Evolutionary conservation across 2,113 vertebrate genomes (phyloP).

Genomic region (Myiozetetes cayanensis): DNA sequence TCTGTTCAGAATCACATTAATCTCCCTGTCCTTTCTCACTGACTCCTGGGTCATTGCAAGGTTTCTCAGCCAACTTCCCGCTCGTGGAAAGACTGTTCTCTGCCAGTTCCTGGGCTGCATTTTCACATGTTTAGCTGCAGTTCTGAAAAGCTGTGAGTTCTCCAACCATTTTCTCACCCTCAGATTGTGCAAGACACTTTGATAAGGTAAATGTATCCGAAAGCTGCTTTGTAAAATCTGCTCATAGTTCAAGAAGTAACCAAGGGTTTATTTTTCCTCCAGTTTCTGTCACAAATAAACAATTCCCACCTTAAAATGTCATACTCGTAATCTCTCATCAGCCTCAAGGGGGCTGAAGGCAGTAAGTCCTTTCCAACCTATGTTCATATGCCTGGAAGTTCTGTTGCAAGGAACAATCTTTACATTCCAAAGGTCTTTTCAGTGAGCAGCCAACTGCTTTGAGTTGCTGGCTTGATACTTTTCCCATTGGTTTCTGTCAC

Average conservation of each 20-base stretch:
- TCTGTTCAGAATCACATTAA: slow-evolving; percentile 6
- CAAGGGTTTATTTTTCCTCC: neutral
- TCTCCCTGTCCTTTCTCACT: neutral
- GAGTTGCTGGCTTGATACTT: neutral
- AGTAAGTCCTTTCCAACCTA: neutral
- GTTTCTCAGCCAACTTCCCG: neutral
- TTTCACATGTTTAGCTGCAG: neutral
- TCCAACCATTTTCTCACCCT: slow-evolving; percentile 32
- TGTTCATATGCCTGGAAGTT: neutral
- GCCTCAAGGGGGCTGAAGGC: neutral
- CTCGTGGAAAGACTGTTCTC: neutral
- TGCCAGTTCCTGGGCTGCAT: neutral
- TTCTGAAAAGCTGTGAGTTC: neutral
- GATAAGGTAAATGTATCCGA: neutral
- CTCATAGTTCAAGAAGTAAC: neutral
- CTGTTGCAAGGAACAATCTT: neutral
- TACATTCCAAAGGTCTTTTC: neutral
- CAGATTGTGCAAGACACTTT: slow-evolving; percentile 32
- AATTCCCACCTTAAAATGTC: neutral
- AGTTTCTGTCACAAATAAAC: slow-evolving; percentile 1
- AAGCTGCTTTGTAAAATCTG: neutral
- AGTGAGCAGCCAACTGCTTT: neutral
- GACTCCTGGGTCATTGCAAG: slow-evolving; percentile 3
- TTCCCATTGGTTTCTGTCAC: neutral
- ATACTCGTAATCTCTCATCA: neutral